Conservation (phyloP, 2,113 vertebrate species). For the Kryptolebias marmoratus region DNA sequence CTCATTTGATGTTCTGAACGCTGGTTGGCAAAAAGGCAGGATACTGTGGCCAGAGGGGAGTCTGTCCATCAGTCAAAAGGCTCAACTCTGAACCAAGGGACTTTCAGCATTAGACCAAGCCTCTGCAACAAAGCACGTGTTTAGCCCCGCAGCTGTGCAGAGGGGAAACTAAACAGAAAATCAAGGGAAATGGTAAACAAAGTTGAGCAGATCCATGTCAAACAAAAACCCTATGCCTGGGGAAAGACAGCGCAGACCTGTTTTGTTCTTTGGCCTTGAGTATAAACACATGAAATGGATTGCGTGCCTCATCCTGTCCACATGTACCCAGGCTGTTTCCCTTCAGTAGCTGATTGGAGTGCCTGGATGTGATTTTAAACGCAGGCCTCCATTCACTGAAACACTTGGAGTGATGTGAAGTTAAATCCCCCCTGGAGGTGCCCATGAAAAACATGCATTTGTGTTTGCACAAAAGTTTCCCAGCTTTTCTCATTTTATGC, state of each 20-base stretch:
- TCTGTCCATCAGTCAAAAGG: conserved; percentile 65
- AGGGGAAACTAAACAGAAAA: conserved; percentile 64
- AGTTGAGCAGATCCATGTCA: conserved; percentile 66
- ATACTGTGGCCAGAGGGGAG: conserved; percentile 55
- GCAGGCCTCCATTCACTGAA: conserved; percentile 58
- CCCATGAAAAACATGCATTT: conserved; percentile 55
- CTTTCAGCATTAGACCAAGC: conserved; percentile 43
- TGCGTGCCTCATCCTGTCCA: conserved; percentile 29
- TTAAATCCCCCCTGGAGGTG: conserved; percentile 49
- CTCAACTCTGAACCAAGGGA: conserved; percentile 64
- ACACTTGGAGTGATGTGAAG: conserved; percentile 52
- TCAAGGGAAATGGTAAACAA: conserved; percentile 67
- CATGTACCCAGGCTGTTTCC: conserved; percentile 58
- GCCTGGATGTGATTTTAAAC: conserved; percentile 57
- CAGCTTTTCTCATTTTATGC: conserved; percentile 67
- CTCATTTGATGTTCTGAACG: conserved; percentile 37
- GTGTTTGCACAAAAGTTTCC: conserved; percentile 69
- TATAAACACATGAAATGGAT: conserved; percentile 67
- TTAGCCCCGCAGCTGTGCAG: conserved; percentile 66
- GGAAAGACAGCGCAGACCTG: conserved; percentile 56
- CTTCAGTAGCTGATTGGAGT: conserved; percentile 58
- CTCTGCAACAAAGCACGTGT: conserved; percentile 57
- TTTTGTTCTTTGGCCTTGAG: conserved; percentile 55
- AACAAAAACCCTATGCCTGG: conserved; percentile 61
- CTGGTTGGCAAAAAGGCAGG: conserved; percentile 37